Evolutionary conservation across 2,797 vertebrate genomes (phyloP).

Genomic region (Sebastes vulpes): DNA sequence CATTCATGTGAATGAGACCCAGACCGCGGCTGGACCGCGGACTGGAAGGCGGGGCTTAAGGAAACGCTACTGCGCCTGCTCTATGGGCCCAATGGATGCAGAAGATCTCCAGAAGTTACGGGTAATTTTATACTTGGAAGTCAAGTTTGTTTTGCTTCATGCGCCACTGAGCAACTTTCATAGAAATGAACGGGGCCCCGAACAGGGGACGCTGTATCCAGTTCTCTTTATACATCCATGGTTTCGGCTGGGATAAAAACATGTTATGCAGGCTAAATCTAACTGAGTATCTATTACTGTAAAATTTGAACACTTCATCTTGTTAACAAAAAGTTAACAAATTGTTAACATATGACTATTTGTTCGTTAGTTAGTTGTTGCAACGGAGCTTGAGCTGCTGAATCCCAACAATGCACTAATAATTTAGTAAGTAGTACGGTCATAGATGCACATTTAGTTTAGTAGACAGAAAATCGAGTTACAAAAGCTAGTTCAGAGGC

Average conservation of each 20-base stretch:
- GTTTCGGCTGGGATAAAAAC: fast-evolving
- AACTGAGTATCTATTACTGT: neutral
- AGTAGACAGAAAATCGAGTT: neutral
- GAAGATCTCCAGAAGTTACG: neutral
- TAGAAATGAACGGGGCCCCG: no score
- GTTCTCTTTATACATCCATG: no score
- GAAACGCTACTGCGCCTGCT: no score
- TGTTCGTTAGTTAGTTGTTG: neutral
- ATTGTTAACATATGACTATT: no score
- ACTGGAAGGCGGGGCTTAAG: no score
- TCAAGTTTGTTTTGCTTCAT: neutral
- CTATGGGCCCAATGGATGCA: neutral
- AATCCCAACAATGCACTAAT: neutral
- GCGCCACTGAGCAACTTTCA: neutral
- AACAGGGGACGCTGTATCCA: neutral
- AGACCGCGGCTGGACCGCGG: fast-evolving
- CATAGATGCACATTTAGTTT: neutral
- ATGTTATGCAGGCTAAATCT: neutral
- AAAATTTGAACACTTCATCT: neutral
- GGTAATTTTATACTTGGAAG: neutral
- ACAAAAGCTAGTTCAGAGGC: neutral
- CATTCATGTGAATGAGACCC: fast-evolving
- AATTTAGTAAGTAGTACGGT: neutral
- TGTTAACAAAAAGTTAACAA: neutral
- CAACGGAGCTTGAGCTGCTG: neutral